Evolutionary conservation across 1,140 invertebrate species (phyloP), one percentile per base, ranked within the genome.

Genomic region (Danaus plexippus): DNA sequence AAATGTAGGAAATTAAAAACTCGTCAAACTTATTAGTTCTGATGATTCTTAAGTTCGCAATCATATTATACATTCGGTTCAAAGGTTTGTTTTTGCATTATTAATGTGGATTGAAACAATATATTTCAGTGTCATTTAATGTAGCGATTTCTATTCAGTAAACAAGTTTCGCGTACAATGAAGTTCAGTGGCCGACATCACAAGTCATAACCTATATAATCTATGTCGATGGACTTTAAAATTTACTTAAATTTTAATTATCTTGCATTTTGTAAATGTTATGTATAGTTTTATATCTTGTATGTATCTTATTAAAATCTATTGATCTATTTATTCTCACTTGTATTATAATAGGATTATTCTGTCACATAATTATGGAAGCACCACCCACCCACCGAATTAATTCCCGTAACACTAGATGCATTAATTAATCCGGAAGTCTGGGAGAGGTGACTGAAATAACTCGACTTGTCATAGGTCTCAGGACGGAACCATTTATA

Each of bases 161-260:
- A 51, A 57, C 57, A 53, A 61, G 73, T 83, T 84, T 84, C 68
- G 79, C 80, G 82, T 73, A 79, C 77, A 80, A 82, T 77, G 44
- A 52, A 61, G 77, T 74, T 82, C 79, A 77, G 68, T 54, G 74
- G 63, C 61, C 75, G 68, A 63, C 44, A 56, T 57, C 59, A 66
- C 64, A 61, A 63, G 60, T 32, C 22, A 6, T 32, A 32, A 32
- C 22, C 22, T 59, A 48, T 15, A 47, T 56, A 57, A 52, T 52
- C 43, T 15, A 43, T 13, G 42, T 15, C 11, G 42, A 43, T 11
- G 12, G 18, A 15, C 42, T 43, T 41, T 11, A 10, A 15, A 11
- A 43, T 52, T 52, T 52, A 43, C 50, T 22, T 18, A 22, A 18
- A 57, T 55, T 61, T 57, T 22, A 61, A 61, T 32, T 32, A 32